A percentile compares a stretch with the other conserved stretches of the same genome.
These are phyloP conservation scores for Callyntrura guangdongensis DNA, from an alignment of 2,888 invertebrate genomes.

Conservation along the genomic window DNA sequence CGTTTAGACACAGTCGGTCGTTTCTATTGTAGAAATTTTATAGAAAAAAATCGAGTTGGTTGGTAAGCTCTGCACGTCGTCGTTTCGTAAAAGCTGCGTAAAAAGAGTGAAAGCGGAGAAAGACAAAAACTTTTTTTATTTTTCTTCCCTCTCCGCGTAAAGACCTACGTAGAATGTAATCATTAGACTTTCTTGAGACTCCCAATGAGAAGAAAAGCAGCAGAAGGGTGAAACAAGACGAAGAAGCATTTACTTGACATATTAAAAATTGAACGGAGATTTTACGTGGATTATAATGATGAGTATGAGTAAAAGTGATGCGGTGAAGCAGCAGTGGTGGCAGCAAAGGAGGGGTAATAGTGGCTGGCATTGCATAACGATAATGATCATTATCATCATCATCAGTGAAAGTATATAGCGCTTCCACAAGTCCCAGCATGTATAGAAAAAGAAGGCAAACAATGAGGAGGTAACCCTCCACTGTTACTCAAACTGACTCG, in stretches of 20 bases:
- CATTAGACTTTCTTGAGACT: conserved; percentile 65
- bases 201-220: background rate
- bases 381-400: conserved; percentile 62
- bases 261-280: conserved; percentile 74
- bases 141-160: conserved; percentile 17
- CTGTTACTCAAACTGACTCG: conserved; percentile 51
- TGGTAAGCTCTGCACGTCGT: conserved; percentile 75
- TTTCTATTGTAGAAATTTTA: conserved; percentile 7
- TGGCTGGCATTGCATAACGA: conserved; percentile 68
- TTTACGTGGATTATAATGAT: conserved; percentile 72
- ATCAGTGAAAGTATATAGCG: background rate
- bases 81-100: conserved; percentile 48
- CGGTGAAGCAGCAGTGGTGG: background rate
- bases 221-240: background rate
- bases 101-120: conserved; percentile 39
- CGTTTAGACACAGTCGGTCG: conserved; percentile 17
- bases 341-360: background rate
- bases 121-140: conserved; percentile 53
- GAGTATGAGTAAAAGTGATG: conserved; percentile 47
- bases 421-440: background rate
- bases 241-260: conserved; percentile 59
- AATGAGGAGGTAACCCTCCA: conserved; percentile 48
- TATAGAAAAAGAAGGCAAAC: conserved; percentile 61
- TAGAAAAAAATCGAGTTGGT: conserved; percentile 46
- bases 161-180: conserved; percentile 67